These are phyloP conservation scores for Geophilus truncorum DNA, from an alignment of 2,888 invertebrate genomes.

Conservation along the genomic window DNA sequence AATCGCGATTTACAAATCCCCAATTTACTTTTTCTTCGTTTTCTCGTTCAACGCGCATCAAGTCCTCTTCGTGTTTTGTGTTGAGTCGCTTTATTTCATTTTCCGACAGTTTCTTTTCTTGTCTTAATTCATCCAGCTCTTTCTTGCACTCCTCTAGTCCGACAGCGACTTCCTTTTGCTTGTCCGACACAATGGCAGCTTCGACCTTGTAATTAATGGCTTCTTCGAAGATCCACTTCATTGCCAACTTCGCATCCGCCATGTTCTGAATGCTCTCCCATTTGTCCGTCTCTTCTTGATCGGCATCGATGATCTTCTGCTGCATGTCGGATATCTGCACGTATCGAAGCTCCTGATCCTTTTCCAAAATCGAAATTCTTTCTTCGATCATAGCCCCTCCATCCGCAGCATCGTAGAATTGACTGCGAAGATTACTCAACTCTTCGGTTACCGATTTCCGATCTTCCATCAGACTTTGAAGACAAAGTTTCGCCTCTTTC, in stretches of 20 bases:
- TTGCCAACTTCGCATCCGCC: slow-evolving; percentile 68
- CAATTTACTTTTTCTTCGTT: slow-evolving; percentile 25
- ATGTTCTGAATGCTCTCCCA: slow-evolving; percentile 69
- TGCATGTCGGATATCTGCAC: slow-evolving; percentile 72
- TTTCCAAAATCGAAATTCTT: slow-evolving; percentile 46
- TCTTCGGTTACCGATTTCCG: slow-evolving; percentile 46
- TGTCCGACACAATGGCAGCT: neutral
- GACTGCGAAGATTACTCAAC: slow-evolving; percentile 41
- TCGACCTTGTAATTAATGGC: neutral
- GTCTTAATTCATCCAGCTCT: slow-evolving; percentile 40
- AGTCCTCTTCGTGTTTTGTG: slow-evolving; percentile 56
- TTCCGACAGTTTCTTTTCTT: slow-evolving; percentile 53
- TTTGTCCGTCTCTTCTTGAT: slow-evolving; percentile 54
- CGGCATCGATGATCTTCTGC: slow-evolving; percentile 72
- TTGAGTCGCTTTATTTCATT: slow-evolving; percentile 56
- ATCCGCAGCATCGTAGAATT: slow-evolving; percentile 15
- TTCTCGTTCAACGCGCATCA: neutral
- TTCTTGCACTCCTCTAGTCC: neutral
- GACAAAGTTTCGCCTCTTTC: slow-evolving; percentile 69
- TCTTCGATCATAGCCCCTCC: slow-evolving; percentile 29
- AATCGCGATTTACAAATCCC: too few relatives aligned
- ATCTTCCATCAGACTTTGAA: slow-evolving; percentile 65
- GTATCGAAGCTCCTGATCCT: slow-evolving; percentile 61
- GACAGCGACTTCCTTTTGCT: neutral
- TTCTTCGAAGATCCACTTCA: slow-evolving; percentile 61